These are phyloP conservation scores for Lates japonicus DNA, from an alignment of 2,797 vertebrate genomes.

Conservation along the genomic window DNA sequence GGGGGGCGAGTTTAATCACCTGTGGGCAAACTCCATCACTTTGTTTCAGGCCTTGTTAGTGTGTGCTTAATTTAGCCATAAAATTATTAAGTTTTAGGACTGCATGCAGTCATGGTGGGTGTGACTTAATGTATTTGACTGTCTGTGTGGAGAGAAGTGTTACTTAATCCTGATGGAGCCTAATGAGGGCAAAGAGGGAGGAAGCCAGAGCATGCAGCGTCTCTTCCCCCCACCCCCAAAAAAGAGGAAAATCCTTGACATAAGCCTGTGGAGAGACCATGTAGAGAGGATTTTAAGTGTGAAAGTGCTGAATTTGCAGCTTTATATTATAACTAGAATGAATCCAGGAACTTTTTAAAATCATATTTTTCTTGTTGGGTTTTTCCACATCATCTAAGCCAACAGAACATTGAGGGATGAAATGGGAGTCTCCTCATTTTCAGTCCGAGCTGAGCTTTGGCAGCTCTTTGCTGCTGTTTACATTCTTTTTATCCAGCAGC, in stretches of 20 bases:
- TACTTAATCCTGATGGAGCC: slow-evolving; percentile 49
- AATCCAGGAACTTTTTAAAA: slow-evolving; percentile 15
- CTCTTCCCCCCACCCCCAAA: neutral
- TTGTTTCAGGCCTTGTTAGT: neutral
- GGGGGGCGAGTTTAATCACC: neutral
- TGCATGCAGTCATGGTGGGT: slow-evolving; percentile 10
- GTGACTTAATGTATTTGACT: slow-evolving; percentile 26
- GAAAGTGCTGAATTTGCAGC: slow-evolving; percentile 46
- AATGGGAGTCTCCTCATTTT: slow-evolving; percentile 45
- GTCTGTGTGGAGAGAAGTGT: slow-evolving; percentile 20
- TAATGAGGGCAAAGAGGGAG: slow-evolving; percentile 27
- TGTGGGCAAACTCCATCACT: neutral
- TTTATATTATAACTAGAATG: slow-evolving; percentile 10
- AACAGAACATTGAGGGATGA: slow-evolving; percentile 25
- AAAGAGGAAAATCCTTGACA: slow-evolving; percentile 11
- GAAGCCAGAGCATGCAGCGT: slow-evolving; percentile 17
- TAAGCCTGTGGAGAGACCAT: slow-evolving; percentile 20
- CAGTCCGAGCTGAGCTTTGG: slow-evolving; percentile 53
- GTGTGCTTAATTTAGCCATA: neutral
- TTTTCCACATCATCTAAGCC: slow-evolving; percentile 38
- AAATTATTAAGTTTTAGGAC: neutral
- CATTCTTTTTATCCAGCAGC: slow-evolving; percentile 36
- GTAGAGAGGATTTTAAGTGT: slow-evolving; percentile 31
- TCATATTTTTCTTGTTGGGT: slow-evolving; percentile 28
- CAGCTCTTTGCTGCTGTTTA: slow-evolving; percentile 32